Conservation (phyloP, 2,797 vertebrate genomes). For the Hozukius guyotensis region DNA sequence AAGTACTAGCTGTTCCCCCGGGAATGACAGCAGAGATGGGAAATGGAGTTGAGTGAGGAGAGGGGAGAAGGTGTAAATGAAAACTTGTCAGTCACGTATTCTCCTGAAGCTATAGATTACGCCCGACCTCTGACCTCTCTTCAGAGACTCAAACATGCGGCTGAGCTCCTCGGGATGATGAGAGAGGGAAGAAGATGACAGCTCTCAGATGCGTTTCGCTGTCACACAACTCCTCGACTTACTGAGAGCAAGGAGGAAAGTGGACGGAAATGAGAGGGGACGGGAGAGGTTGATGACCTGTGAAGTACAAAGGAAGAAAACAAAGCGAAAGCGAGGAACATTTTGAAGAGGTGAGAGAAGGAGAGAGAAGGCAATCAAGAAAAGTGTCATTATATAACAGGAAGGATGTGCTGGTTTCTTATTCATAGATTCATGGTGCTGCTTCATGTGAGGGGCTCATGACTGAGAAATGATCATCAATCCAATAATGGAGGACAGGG, state of each 20-base stretch:
- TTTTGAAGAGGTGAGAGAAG: background rate
- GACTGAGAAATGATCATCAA: background rate
- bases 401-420: background rate
- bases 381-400: background rate
- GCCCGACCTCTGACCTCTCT: constrained; percentile 46
- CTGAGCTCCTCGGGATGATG: constrained; percentile 21
- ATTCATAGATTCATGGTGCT: background rate
- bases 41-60: constrained; percentile 35
- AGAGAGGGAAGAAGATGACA: constrained; percentile 22
- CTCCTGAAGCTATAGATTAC: constrained; percentile 34
- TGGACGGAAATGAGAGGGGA: constrained; percentile 17
- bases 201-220: constrained; percentile 18
- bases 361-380: background rate
- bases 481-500: background rate
- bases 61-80: constrained; percentile 62
- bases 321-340: background rate
- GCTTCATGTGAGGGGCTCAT: background rate
- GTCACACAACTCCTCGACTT: constrained; percentile 15
- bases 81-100: constrained; percentile 42
- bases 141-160: constrained; percentile 7
- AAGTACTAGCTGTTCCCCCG: background rate
- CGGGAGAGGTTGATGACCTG: background rate
- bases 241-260: constrained; percentile 3
- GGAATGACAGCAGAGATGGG: constrained; percentile 41
- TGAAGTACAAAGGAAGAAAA: background rate